Evolutionary conservation across 2,797 vertebrate genomes (phyloP), one percentile per base, ranked within the genome.

Genomic region (Triplophysa yarkandensis): DNA sequence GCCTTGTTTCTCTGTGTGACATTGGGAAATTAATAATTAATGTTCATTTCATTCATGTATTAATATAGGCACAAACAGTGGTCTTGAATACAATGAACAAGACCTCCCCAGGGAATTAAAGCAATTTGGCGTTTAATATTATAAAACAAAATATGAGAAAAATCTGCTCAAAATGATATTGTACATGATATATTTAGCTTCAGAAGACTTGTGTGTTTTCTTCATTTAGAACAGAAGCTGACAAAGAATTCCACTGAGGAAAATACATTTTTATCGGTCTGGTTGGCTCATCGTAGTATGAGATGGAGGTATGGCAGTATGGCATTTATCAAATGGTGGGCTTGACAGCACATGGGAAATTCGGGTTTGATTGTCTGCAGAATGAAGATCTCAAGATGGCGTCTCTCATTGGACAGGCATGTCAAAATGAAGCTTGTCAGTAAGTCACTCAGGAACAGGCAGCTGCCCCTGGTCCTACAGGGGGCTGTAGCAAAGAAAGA

Each of bases 11-110:
- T 77, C 77, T 83, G 71, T 71, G 73, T 84, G 81, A 84, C 83
- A 85, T 83, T 84, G 84, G 82, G 81, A 86, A 86, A 89, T 91
- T 82, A 88, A 90, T 90, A 85, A 90, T 90, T 86, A 86, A 91
- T 88, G 81, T 83, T 80, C 62, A 60, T 88, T 80, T 85, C 85
- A 89, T 89, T 87, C 85, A 85, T 87, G 87, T 87, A 87, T 89
- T 85, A 89, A 86, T 88, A 85, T 87, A 85, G 86, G 66, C 74
- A 83, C 85, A 87, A 88, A 89, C 87, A 87, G 84, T 84, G 81
- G 43, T 82, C 76, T 74, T 28, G 69, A 84, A 82, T 77, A 58
- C 46, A 44, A 32, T 72, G 54, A 68, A 10, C 83, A 80, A 77
- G 52, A 80, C 71, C 66, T 77, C 78, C 81, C 83, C 54, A 2